Conservation (phyloP, 2,797 vertebrate genomes). For the Micropoecilia bifurca region DNA sequence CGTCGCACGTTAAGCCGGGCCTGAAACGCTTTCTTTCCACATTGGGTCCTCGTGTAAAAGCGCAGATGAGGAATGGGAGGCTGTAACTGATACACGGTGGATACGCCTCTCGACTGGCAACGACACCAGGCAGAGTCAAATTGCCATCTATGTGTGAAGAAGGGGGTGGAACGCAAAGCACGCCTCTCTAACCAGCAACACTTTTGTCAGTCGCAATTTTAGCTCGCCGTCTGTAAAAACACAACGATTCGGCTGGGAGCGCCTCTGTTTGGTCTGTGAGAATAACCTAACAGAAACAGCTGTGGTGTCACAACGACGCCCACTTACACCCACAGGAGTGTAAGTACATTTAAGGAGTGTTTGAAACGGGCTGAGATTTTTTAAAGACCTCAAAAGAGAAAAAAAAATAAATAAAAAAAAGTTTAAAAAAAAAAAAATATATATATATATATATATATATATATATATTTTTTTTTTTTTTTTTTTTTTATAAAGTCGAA, state of each 20-base stretch:
- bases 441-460: not conserved
- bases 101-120: conserved; percentile 1
- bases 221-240: not conserved
- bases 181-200: not conserved
- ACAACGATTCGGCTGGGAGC: not conserved
- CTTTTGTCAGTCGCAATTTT: not conserved
- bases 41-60: not conserved
- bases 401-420: no score
- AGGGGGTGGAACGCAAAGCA: not conserved
- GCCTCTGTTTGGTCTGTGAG: not conserved
- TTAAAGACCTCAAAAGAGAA: not conserved
- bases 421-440: not conserved
- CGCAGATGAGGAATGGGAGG: not conserved
- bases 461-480: no score
- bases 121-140: not conserved
- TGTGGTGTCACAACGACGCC: not conserved
- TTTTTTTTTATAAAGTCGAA: no score
- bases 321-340: not conserved
- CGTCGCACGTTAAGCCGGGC: not conserved
- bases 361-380: not conserved
- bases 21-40: not conserved
- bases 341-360: not conserved
- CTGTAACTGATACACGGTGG: not conserved
- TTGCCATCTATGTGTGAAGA: conserved; percentile 6
- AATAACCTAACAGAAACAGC: not conserved